Base-by-base conservation (phyloP, 2,888 invertebrate species). In the Tipula confusa region DNA sequence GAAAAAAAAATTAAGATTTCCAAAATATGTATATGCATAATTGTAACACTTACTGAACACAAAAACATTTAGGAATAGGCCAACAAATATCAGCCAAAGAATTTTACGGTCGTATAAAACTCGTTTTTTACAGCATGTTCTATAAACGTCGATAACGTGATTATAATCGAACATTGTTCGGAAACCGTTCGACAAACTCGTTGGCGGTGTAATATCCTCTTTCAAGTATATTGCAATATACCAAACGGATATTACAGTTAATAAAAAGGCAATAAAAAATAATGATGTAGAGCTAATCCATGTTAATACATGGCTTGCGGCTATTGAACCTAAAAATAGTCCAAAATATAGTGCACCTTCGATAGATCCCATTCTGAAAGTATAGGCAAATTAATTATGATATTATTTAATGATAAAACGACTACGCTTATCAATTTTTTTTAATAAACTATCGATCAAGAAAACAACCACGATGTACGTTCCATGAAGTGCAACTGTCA, bases 331-430 rank as follows among this genome's bases (percentile, higher is more conserved):
- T 11, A 91, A 84, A 15, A 93, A 88, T 82, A 91, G 87, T 6
- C 93, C 93, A 0, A 90, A 86, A n/a, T 91, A 90, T 36, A 92
- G 87, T 0, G 89, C 86, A 0, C 89, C 91, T 86, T 93, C 92
- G 84, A 93, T 85, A 81, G 91, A 85, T 3, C 91, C 91, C 90
- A 93, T 91, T 87, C 93, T 92, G 87, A 82, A 90, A 84, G 84
- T 85, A 85, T 86, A 84, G 18, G 0, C n/a, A 38, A 38, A 43
- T 43, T n/a, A n/a, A n/a, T 43, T 43, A 36, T 43, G n/a, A 15
- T 38, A 15, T 43, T 43, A 7, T 13, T 13, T 7, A 6, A 38
- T 33, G 6, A 33, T 4, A 33, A 33, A 33, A 33, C n/a, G 33
- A 6, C 1, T 33, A 33, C 11, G 1, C 0, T 33, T 1, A 33